Evolutionary conservation across 2,797 vertebrate species (phyloP), one percentile per base, ranked within the genome.

Genomic region (Gambusia yucatana): DNA sequence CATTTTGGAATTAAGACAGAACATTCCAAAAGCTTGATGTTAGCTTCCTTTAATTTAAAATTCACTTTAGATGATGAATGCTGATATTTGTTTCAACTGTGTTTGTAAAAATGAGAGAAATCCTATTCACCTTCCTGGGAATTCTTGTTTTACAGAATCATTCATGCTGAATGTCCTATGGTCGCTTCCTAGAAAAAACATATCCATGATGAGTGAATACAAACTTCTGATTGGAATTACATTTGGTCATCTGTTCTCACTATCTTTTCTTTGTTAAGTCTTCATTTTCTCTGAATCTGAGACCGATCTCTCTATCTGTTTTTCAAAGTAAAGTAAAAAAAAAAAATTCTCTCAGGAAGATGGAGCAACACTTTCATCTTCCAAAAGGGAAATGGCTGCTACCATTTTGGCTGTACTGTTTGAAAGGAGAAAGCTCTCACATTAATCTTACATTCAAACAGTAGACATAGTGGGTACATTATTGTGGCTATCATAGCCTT

Each of bases 301-400:
- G 47, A 33, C 8, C 70, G 0, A 48, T 33, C 44, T 39, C 4
- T 46, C 43, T 30, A 2, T 30, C 13, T 65, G 61, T 22, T 22
- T 65, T 65, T 39, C 65, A 69, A 11, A 43, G 39, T 43, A 43
- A 69, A 67, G 22, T 59, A 30, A 59, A 59, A 39, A 11, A 39
- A 22, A 11, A 0, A 1, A 11, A 39, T 41, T 41, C 36, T n/a
- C 39, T 69, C 22, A 43, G 22, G 3, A 43, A 43, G 20, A 2
- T 41, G 39, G 25, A 69, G 8, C 3, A 69, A 43, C 39, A 65
- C 39, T 22, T 43, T 81, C n/a, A 75, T 72, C 10, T 6, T 9
- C 50, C 71, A 65, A 28, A 74, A 65, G 14, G 72, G 28, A 70
- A 79, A 36, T n/a, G 41, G 76, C 69, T 55, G 39, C 33, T 46